Evolutionary conservation across 2,113 vertebrate genomes (phyloP).

Genomic region (Trichomycterus rosablanca): DNA sequence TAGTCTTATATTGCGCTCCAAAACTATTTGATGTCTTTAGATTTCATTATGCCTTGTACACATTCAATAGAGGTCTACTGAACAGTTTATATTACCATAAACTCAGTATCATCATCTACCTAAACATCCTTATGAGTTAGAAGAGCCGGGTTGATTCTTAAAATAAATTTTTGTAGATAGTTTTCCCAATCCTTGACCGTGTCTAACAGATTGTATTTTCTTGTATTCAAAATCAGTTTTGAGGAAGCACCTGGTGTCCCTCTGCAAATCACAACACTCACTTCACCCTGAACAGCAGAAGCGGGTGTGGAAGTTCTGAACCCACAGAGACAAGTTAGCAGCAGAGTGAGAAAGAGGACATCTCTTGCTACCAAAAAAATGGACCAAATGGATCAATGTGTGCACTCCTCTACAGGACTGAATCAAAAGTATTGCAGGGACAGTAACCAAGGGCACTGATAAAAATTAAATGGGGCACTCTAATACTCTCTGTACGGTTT

Average conservation of each 20-base stretch:
- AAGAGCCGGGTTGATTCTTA: no score
- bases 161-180: no score
- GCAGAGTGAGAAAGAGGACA: slow-evolving; percentile 41
- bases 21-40: no score
- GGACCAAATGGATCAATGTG: slow-evolving; percentile 44
- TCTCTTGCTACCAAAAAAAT: slow-evolving; percentile 14
- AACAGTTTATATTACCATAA: no score
- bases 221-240: slow-evolving; percentile 33
- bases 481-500: slow-evolving; percentile 21
- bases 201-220: neutral
- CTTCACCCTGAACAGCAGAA: slow-evolving; percentile 12
- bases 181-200: no score
- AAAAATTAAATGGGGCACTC: no score
- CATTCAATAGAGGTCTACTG: no score
- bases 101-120: no score
- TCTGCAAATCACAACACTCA: slow-evolving; percentile 22
- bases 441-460: slow-evolving; percentile 27
- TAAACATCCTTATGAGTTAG: no score
- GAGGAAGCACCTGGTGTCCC: neutral
- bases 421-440: no score
- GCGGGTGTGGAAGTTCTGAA: slow-evolving; percentile 31
- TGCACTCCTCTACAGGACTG: slow-evolving; percentile 20
- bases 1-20: no score
- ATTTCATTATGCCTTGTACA: no score
- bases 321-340: slow-evolving; percentile 33